phyloP scores from a whole-genome alignment of 2,113 vertebrate species.

The Coryphaenoides rupestris region DNA sequence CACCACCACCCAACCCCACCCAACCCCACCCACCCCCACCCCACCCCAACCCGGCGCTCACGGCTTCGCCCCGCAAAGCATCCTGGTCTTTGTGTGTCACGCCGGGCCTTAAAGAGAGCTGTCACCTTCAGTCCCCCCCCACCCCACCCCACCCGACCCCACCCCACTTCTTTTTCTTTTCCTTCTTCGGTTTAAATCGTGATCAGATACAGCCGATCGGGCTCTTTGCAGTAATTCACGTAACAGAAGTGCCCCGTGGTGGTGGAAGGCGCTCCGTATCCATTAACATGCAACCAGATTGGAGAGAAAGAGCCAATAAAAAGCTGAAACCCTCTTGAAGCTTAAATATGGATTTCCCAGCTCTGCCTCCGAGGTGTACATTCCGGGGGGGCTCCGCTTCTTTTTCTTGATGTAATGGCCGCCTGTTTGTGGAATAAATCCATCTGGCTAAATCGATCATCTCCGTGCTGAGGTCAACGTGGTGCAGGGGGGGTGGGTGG shows the following conservation, averaged over 20 bases:
- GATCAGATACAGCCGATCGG: conserved; percentile 43
- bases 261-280: conserved; percentile 30
- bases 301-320: conserved; percentile 53
- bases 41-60: conserved; percentile 33
- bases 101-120: too few relatives aligned
- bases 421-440: conserved; percentile 68
- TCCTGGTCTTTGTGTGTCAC: conserved; percentile 27
- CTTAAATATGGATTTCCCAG: conserved; percentile 62
- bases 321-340: conserved; percentile 52
- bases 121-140: conserved; percentile 1
- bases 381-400: too few relatives aligned
- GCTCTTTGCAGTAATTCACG: conserved; percentile 25
- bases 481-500: too few relatives aligned
- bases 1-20: too few relatives aligned
- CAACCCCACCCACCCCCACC: too few relatives aligned
- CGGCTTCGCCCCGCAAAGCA: conserved; percentile 37
- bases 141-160: too few relatives aligned
- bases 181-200: conserved; percentile 49
- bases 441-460: conserved; percentile 68
- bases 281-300: conserved; percentile 50
- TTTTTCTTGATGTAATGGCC: conserved; percentile 62
- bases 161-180: conserved; percentile 19
- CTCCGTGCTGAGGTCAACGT: conserved; percentile 65
- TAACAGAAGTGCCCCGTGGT: conserved; percentile 30
- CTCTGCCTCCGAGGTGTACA: conserved; percentile 65